Evolutionary conservation across 2,888 invertebrate species (phyloP).

Genomic region (Ennomos erosarius): DNA sequence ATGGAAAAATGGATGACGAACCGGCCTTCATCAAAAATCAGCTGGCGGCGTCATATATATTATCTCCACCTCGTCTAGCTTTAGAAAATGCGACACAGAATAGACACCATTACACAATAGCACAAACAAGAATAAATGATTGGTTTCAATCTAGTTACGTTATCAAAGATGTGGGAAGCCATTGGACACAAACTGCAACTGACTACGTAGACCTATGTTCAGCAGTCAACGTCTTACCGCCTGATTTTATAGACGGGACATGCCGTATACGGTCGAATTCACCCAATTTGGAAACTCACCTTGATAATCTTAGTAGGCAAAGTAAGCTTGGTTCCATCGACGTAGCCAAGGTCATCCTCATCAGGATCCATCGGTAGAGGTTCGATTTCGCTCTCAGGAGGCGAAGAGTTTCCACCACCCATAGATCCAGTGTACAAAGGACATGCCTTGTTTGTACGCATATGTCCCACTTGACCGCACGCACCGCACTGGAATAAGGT

Average conservation of each 20-base stretch:
- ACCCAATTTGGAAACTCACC: slow-evolving; percentile 51
- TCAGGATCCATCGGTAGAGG: slow-evolving; percentile 91
- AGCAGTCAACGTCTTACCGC: neutral
- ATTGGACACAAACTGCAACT: no score
- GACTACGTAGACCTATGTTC: neutral
- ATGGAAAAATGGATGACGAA: no score
- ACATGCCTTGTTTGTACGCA: slow-evolving; percentile 98
- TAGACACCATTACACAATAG: no score
- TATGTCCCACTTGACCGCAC: slow-evolving; percentile 94
- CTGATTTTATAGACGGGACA: no score
- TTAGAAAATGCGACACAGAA: no score
- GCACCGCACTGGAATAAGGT: slow-evolving; percentile 92
- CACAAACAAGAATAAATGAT: no score
- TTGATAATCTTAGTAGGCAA: slow-evolving; percentile 94
- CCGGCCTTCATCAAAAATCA: no score
- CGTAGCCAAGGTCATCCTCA: slow-evolving; percentile 95
- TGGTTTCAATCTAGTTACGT: no score
- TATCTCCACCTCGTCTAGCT: no score
- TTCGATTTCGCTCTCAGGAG: slow-evolving; percentile 89
- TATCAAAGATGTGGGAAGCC: no score
- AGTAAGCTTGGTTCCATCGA: slow-evolving; percentile 97
- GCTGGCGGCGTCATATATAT: no score
- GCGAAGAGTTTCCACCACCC: slow-evolving; percentile 88
- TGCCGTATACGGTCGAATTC: no score
- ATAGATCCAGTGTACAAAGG: slow-evolving; percentile 93